phyloP scores from a whole-genome alignment of 2,888 invertebrate genomes.

The Agrochola lota region DNA sequence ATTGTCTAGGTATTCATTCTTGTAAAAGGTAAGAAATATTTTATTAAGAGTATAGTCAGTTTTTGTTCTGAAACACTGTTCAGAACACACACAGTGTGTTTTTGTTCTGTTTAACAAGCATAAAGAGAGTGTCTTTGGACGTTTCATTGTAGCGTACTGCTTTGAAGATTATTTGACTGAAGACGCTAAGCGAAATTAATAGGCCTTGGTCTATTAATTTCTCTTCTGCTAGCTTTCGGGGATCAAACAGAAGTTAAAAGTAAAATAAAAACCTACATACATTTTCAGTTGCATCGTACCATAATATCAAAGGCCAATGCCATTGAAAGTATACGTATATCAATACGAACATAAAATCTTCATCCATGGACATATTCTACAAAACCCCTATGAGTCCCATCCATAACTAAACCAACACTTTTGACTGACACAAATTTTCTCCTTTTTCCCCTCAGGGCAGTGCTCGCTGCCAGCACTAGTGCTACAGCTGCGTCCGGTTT shows the following conservation, averaged over 20 bases:
- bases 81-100: too few relatives aligned
- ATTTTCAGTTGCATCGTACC: not conserved
- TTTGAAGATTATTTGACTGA: not conserved
- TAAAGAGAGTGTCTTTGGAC: not conserved
- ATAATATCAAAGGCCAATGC: not conserved
- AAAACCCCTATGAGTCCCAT: not conserved
- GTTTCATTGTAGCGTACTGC: not conserved
- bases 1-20: too few relatives aligned
- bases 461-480: constrained; percentile 33
- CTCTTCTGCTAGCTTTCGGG: not conserved
- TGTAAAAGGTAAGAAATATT: too few relatives aligned
- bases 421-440: constrained; percentile 20
- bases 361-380: not conserved
- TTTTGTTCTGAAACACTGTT: too few relatives aligned
- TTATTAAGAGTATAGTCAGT: too few relatives aligned
- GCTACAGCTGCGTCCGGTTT: constrained; percentile 81
- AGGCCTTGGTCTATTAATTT: not conserved
- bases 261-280: not conserved
- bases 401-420: not conserved
- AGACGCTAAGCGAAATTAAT: not conserved
- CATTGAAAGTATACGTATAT: not conserved
- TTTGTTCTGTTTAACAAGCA: too few relatives aligned
- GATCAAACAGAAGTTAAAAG: not conserved
- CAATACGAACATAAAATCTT: not conserved
- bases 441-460: not conserved